These are phyloP conservation scores for Prionace glauca DNA, from an alignment of 2,797 vertebrate species.

Conservation along the genomic window DNA sequence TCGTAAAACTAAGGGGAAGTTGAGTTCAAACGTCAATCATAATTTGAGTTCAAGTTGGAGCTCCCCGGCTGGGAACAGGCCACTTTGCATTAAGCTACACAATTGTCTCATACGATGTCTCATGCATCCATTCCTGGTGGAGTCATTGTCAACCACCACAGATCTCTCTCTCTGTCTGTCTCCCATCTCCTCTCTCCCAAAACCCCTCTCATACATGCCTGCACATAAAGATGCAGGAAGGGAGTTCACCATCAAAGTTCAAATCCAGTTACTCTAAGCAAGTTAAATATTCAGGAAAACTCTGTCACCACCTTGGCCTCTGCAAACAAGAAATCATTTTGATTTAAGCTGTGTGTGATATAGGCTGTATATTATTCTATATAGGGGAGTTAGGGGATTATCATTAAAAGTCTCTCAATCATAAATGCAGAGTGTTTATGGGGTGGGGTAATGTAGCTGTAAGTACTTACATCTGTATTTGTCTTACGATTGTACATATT, in stretches of 20 bases:
- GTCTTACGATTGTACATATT: constrained; percentile 29
- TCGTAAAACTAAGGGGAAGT: constrained; percentile 14
- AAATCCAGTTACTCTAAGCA: not conserved
- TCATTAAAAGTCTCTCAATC: constrained; percentile 33
- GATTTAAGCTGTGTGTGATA: constrained; percentile 11
- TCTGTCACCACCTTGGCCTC: not conserved
- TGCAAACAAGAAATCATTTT: constrained; percentile 1
- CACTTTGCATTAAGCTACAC: not conserved
- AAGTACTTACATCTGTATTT: constrained; percentile 35
- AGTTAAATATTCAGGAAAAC: constrained; percentile 8
- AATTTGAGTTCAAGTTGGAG: not conserved
- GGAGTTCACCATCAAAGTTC: constrained; percentile 12
- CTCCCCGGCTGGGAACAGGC: not conserved
- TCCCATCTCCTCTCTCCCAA: not conserved
- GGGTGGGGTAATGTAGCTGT: not conserved
- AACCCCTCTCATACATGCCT: not conserved
- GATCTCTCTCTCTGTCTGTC: not conserved
- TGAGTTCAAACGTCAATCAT: constrained; percentile 25
- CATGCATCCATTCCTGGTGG: not conserved
- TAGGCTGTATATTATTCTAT: constrained; percentile 6
- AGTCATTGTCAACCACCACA: not conserved
- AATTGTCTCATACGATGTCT: not conserved
- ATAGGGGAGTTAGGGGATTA: constrained; percentile 30
- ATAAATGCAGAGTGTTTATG: constrained; percentile 29
- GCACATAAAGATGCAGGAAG: not conserved